Percentiles rank a stretch among this genome's conserved stretches.
These are phyloP conservation scores for Grapholita molesta DNA, from an alignment of 1,140 invertebrate genomes.

Conservation along the genomic window DNA sequence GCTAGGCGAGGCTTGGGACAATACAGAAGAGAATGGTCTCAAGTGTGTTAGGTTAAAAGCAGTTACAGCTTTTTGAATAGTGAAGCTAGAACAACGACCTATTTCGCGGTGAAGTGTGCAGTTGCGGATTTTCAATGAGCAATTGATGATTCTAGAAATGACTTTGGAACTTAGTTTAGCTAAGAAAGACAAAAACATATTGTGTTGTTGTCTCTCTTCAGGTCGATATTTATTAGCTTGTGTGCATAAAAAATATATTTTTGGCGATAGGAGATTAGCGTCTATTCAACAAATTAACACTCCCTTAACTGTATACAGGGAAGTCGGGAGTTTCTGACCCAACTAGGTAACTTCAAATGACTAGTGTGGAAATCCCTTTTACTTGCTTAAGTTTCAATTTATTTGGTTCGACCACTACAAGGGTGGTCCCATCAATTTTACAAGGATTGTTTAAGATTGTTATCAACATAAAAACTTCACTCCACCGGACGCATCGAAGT, in stretches of 20 bases:
- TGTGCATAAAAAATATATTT: no score
- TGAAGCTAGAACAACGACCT: background rate
- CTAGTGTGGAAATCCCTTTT: background rate
- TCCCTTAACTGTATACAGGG: no score
- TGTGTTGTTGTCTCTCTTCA: no score
- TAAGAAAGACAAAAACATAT: no score
- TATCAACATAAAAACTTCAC: slow-evolving; percentile 5
- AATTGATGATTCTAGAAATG: background rate
- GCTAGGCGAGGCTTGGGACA: background rate
- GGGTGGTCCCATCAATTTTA: background rate
- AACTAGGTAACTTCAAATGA: no score
- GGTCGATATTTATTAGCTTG: no score
- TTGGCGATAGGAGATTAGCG: no score
- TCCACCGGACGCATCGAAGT: background rate
- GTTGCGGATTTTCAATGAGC: background rate
- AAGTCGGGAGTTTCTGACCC: no score
- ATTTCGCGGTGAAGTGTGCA: slow-evolving; percentile 26
- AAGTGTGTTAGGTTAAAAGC: background rate
- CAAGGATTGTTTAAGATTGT: background rate
- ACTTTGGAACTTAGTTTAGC: no score
- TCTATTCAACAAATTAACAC: no score
- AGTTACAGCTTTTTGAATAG: background rate
- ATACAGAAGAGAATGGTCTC: background rate
- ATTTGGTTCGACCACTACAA: background rate
- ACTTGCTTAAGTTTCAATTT: background rate